Evolutionary conservation across 2,797 vertebrate genomes (phyloP), one percentile per base, ranked within the genome.

Genomic region (Poecile montanus): DNA sequence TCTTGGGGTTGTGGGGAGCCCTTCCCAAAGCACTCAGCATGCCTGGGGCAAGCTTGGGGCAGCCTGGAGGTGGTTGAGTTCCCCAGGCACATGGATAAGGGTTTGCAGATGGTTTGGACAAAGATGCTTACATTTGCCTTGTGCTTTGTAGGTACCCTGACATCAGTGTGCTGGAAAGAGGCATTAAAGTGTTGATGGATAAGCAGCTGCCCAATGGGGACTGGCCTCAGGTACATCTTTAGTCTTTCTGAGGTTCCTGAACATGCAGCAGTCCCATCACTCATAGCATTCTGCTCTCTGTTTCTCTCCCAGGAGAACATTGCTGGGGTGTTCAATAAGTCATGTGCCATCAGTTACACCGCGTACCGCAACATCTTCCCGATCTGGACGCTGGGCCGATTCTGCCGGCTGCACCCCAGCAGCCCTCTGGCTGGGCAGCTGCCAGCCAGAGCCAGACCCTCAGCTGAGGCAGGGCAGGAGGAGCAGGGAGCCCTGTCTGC

Each of bases 301-400:
- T 82, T n/a, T 89, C 51, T 44, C 42, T 91, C 38, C 8, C 95
- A 99, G 99, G 99, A 99, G 77, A 99, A 99, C 66, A 98, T 98
- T 48, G 80, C 99, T 0, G 99, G 99, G 3, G 99, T 99, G 68
- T 99, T 99, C 96, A 99, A 99, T 98, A 99, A 99, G 97, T 99
- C 98, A 6, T 99, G 99, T 50, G 99, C 99, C 36, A 99, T 99
- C 97, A 99, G 98, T 97, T 99, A 99, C 97, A 99, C 98, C 0
- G 98, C 97, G 4, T 99, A 99, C 96, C 98, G 98, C 77, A 99
- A 99, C 2, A 61, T 99, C 75, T 99, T 99, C 95, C 99, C 99
- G 7, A 97, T 99, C 89, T 99, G 99, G 99, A 96, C 99, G 0
- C 97, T 99, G 1, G 99, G 99, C 1, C 99, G 99, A 54, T 99